Evolutionary conservation across 1,140 invertebrate species (phyloP), one percentile per base, ranked within the genome.

Genomic region (Steinernema khuongi): DNA sequence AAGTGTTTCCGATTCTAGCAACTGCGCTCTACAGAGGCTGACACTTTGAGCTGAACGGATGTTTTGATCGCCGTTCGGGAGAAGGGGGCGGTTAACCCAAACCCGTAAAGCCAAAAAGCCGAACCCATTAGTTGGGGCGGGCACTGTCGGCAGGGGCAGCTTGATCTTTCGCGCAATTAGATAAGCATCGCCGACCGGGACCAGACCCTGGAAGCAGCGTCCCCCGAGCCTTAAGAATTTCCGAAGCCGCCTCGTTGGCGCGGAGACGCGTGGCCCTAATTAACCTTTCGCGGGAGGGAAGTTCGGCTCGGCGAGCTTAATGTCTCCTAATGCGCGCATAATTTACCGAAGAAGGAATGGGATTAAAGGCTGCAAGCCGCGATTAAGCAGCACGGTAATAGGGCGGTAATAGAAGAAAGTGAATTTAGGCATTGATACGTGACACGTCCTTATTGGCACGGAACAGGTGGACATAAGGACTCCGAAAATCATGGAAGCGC

Each of bases 81-180:
- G 50, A 60, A 22, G 50, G 50, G 50, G 4, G 11, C 22, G 50
- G 50, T n/a, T 60, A 60, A 60, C 50, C 50, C 50, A 60, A 60
- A 60, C 50, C 50, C 19, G 4, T n/a, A 60, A 60, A 60, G 4
- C 22, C 11, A n/a, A n/a, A n/a, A n/a, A 60, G 14, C 22, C 50
- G 19, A 60, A 60, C 50, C 50, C 50, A 60, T 60, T 60, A 60
- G 50, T n/a, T 41, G 7, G 7, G 36, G n/a, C 7, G 36, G 50
- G 22, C 50, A 60, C 50, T 22, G 50, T 11, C 50, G 50, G 50
- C 50, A 60, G 22, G 14, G 19, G 4, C 26, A 60, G 50, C 50
- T 60, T 60, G 50, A 60, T 60, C 50, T 60, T 60, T 60, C 50
- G 50, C 50, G 50, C 50, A 60, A 60, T 60, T 60, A 60, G 50